A percentile compares a stretch with the other conserved stretches of the same genome.
Conservation (phyloP, 1,140 invertebrate species). For the Aphaenogaster floridana region DNA sequence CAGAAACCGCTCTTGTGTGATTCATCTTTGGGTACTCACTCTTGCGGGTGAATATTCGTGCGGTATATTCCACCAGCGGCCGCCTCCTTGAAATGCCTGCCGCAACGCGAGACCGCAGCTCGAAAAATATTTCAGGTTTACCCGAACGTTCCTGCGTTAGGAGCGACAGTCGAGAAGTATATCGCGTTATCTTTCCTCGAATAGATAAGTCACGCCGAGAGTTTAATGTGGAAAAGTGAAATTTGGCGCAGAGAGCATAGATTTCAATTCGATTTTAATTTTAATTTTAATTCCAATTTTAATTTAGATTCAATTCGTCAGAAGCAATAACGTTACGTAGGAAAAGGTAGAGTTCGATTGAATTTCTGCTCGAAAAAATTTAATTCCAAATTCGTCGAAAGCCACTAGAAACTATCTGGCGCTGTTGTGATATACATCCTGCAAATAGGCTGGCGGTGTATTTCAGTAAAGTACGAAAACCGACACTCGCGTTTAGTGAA, state of each 20-base stretch:
- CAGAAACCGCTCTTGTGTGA: constrained; percentile 46
- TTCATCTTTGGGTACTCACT: constrained; percentile 45
- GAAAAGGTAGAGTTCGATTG: not conserved
- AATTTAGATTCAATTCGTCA: not conserved
- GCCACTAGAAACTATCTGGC: not conserved
- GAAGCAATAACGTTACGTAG: not conserved
- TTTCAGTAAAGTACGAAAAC: not conserved
- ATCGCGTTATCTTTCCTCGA: not conserved
- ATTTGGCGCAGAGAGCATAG: not conserved
- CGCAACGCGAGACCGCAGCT: not conserved
- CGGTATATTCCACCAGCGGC: not conserved
- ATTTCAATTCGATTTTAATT: not conserved
- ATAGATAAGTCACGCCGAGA: not conserved
- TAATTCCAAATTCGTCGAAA: not conserved
- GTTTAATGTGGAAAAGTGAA: not conserved
- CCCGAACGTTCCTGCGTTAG: not conserved
- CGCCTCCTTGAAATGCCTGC: constrained; percentile 17
- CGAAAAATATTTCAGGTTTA: constrained; percentile 46
- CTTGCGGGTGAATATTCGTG: constrained; percentile 29
- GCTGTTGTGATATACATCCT: not conserved
- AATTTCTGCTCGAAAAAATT: not conserved
- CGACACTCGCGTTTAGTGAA: not conserved
- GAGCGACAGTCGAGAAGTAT: not conserved
- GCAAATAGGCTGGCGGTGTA: not conserved
- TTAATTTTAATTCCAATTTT: constrained; percentile 1